Base-by-base conservation (phyloP, 92 coral and sea anemone genomes). In the Muricea muricata region DNA sequence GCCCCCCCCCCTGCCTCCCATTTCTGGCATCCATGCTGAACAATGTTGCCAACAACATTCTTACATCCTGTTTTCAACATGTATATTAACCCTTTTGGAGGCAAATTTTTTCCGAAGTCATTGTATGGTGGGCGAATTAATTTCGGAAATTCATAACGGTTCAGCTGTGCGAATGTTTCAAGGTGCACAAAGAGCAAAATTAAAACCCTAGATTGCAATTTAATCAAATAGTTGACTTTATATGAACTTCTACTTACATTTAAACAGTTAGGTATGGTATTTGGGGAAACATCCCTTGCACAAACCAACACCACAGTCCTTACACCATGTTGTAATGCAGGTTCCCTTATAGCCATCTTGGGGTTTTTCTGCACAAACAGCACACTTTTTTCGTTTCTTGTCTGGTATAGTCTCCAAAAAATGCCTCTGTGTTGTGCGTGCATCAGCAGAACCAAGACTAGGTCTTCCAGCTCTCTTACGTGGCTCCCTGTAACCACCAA, bases 361-460 rank as follows among this genome's bases (percentile, higher is more conserved):
- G 13, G 39, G 42, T 0, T 50, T 21, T 25, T 24, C 34, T 2
- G 80, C 65, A 54, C 81, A 73, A 3, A 73, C 58, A 15, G 29
- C 61, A 75, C 81, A 75, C 32, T 75, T 75, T 46, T 75, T 75
- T 1, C 66, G 55, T 52, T 75, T 50, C n/a, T 48, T 75, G 13
- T 48, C 66, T 5, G 58, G 61, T 26, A 73, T 73, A 23, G 50
- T 31, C 24, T 73, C 58, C 47, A 73, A 23, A 23, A 73, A 73
- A 21, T 73, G 57, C 79, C 79, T 45, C 47, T 23, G 35, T n/a
- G 52, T 42, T 13, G 20, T 10, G 45, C 79, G 39, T 42, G 79
- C 58, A 25, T 73, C 79, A 34, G 79, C 61, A 14, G 79, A 45
- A 31, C 79, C 79, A 73, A 73, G 47, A 23, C 58, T 55, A n/a